These are phyloP conservation scores for Eulemur macaco DNA, from an alignment of 2,113 vertebrate genomes.

Conservation along the genomic window DNA sequence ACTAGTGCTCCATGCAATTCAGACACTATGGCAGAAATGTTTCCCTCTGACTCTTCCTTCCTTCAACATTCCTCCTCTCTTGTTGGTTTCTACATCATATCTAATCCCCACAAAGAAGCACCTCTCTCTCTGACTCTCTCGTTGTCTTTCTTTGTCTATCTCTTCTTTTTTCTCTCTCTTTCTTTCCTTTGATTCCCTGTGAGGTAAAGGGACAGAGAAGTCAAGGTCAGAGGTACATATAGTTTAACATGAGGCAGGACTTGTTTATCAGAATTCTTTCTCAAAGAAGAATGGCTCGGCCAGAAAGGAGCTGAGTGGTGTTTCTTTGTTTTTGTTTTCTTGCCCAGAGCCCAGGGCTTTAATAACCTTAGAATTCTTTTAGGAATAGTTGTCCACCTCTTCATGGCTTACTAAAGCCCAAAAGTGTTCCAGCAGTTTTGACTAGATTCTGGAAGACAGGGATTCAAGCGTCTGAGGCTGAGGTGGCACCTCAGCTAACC, in stretches of 20 bases:
- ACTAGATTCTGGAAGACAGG: neutral
- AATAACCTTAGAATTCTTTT: conserved; percentile 20
- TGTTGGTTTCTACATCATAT: neutral
- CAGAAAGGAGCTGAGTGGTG: neutral
- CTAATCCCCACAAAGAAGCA: neutral
- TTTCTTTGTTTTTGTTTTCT: neutral
- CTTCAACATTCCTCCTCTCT: neutral
- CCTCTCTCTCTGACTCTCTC: neutral
- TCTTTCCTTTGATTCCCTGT: neutral
- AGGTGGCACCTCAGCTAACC: neutral
- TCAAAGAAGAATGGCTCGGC: neutral
- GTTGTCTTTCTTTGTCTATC: neutral
- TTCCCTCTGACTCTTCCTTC: neutral
- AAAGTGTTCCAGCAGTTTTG: neutral
- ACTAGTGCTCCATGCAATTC: neutral
- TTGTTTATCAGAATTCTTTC: conserved; percentile 46
- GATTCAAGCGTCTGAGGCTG: neutral
- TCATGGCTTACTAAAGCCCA: neutral
- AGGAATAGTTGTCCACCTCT: neutral
- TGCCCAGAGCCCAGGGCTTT: neutral
- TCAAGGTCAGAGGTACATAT: neutral
- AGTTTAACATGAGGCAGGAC: neutral
- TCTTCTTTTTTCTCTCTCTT: neutral
- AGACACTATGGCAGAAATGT: neutral
- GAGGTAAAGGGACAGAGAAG: neutral